A percentile compares a stretch with the other conserved stretches of the same genome.
These are phyloP conservation scores for Mercenaria mercenaria DNA, from an alignment of 1,140 invertebrate species.

Conservation along the genomic window DNA sequence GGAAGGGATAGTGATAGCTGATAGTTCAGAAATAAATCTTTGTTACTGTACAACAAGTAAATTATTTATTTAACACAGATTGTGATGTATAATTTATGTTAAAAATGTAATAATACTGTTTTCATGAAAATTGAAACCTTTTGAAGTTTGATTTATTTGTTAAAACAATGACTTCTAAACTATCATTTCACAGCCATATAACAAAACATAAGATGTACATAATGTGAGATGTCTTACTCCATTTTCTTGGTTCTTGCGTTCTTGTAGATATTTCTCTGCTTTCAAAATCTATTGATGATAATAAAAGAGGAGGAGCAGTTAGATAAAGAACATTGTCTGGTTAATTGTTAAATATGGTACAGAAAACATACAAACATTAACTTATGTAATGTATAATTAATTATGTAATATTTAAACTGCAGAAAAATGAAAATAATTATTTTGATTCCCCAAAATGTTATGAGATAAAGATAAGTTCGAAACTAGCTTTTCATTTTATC, in stretches of 20 bases:
- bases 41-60: too few relatives aligned
- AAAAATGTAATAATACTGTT: too few relatives aligned
- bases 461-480: too few relatives aligned
- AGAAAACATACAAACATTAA: too few relatives aligned
- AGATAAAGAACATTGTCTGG: not conserved
- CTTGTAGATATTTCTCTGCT: conserved; percentile 33
- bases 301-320: not conserved
- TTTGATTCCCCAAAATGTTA: too few relatives aligned
- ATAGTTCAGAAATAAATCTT: not conserved
- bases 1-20: not conserved
- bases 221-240: not conserved
- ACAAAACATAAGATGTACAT: not conserved
- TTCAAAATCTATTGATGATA: conserved; percentile 30
- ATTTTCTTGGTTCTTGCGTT: not conserved
- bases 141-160: too few relatives aligned
- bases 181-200: not conserved
- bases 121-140: too few relatives aligned
- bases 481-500: too few relatives aligned
- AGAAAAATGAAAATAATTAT: too few relatives aligned
- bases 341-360: not conserved
- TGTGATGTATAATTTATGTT: too few relatives aligned
- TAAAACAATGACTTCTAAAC: not conserved
- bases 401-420: not conserved
- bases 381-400: too few relatives aligned
- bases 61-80: too few relatives aligned